phyloP scores from a whole-genome alignment of 1,140 invertebrate genomes.

The Drosophila teissieri region DNA sequence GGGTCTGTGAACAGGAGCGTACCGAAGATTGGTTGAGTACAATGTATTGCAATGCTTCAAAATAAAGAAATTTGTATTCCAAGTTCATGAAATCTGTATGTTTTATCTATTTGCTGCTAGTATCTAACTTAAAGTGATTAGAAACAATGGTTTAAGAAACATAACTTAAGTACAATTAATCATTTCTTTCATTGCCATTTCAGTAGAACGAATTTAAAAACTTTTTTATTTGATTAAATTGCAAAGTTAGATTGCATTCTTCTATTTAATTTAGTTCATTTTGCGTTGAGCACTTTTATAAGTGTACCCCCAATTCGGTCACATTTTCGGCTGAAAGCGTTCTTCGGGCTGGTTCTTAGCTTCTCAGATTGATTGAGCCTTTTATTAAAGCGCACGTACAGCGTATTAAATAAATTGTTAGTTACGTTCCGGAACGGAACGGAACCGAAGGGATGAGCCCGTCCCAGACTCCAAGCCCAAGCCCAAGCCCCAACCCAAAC shows the following conservation, averaged over 20 bases:
- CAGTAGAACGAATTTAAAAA: no score
- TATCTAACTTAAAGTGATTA: no score
- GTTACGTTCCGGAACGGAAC: slow-evolving; percentile 73
- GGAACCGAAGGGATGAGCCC: slow-evolving; percentile 23
- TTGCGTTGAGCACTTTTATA: no score
- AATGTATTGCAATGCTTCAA: background rate
- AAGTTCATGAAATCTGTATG: background rate
- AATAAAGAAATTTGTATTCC: background rate
- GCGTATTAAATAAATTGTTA: slow-evolving; percentile 84
- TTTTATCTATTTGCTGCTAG: background rate
- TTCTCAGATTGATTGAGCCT: slow-evolving; percentile 77
- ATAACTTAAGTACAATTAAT: no score
- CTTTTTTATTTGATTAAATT: no score
- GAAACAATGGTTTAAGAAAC: no score
- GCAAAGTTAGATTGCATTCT: no score
- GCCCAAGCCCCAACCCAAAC: slow-evolving; percentile 2
- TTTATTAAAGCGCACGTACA: slow-evolving; percentile 84
- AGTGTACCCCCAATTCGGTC: slow-evolving; percentile 62
- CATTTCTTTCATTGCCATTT: no score
- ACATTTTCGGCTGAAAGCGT: slow-evolving; percentile 30
- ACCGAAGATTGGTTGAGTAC: slow-evolving; percentile 2
- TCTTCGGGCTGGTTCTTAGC: slow-evolving; percentile 47
- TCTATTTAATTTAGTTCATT: no score
- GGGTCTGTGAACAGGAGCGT: no score
- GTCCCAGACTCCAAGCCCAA: slow-evolving; percentile 21